A percentile compares a stretch with the other conserved stretches of the same genome.
Conservation (phyloP, 1,140 invertebrate genomes). For the Eriocheir sinensis region DNA sequence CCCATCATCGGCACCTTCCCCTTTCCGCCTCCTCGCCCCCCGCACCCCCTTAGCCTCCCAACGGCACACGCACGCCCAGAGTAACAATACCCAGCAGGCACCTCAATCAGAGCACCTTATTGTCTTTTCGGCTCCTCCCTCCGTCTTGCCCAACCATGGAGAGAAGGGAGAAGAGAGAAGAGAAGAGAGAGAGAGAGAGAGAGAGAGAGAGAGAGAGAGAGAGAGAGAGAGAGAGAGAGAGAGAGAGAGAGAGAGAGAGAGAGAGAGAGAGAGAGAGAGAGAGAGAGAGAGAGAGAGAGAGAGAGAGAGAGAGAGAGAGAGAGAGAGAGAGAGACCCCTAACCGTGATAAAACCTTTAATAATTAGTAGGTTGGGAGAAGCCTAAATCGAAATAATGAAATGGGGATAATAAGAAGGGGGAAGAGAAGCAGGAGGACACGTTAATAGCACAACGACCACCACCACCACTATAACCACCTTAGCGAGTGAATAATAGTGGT, state of each 20-base stretch:
- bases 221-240: constrained; percentile 36
- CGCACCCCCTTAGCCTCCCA: neutral
- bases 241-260: constrained; percentile 8
- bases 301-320: constrained; percentile 39
- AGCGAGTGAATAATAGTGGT: too few relatives aligned
- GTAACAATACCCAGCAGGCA: neutral
- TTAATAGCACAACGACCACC: too few relatives aligned
- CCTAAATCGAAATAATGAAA: neutral
- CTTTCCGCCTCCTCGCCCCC: neutral
- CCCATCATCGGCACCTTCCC: neutral
- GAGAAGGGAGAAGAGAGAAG: neutral
- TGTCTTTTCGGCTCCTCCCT: neutral
- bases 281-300: neutral
- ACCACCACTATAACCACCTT: too few relatives aligned
- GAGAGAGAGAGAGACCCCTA: constrained; percentile 33
- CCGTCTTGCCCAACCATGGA: constrained; percentile 17
- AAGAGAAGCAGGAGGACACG: neutral
- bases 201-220: constrained; percentile 47
- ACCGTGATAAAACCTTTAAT: neutral
- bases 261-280: constrained; percentile 4
- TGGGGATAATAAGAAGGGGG: neutral
- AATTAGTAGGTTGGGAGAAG: neutral
- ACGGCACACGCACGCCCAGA: neutral
- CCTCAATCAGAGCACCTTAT: neutral
- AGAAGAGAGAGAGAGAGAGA: neutral